Conservation (phyloP, 2,888 invertebrate species). For the Dendrolimus pini region DNA sequence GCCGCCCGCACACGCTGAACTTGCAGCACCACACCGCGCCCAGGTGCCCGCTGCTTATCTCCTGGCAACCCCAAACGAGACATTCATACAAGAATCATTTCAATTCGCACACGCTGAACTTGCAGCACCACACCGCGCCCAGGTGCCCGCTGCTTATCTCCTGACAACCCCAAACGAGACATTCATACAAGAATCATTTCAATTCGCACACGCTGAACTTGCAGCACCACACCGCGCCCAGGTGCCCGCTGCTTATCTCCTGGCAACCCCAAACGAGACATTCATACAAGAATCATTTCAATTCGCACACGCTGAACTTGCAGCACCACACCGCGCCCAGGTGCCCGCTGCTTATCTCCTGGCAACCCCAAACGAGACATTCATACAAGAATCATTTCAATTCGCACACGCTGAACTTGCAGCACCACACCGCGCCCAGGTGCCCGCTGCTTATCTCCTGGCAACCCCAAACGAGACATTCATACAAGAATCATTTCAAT, state of each 20-base stretch:
- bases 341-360: slow-evolving; percentile 89
- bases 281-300: background rate
- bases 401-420: too few species aligned
- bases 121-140: slow-evolving; percentile 99
- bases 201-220: slow-evolving; percentile 98
- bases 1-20: slow-evolving; percentile 95
- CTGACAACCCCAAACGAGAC: slow-evolving; percentile 31
- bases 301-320: slow-evolving; percentile 98
- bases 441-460: too few species aligned
- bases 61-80: slow-evolving; percentile 49
- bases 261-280: slow-evolving; percentile 23
- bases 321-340: slow-evolving; percentile 98
- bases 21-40: slow-evolving; percentile 99
- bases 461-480: too few species aligned
- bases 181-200: background rate
- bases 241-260: slow-evolving; percentile 89
- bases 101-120: slow-evolving; percentile 98
- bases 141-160: slow-evolving; percentile 89
- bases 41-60: slow-evolving; percentile 88
- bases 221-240: slow-evolving; percentile 99
- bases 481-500: too few species aligned
- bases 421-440: too few species aligned
- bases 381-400: background rate
- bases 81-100: background rate
- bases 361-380: slow-evolving; percentile 6